These are phyloP conservation scores for Lobophora halterata DNA, from an alignment of 2,888 invertebrate genomes.

Conservation along the genomic window DNA sequence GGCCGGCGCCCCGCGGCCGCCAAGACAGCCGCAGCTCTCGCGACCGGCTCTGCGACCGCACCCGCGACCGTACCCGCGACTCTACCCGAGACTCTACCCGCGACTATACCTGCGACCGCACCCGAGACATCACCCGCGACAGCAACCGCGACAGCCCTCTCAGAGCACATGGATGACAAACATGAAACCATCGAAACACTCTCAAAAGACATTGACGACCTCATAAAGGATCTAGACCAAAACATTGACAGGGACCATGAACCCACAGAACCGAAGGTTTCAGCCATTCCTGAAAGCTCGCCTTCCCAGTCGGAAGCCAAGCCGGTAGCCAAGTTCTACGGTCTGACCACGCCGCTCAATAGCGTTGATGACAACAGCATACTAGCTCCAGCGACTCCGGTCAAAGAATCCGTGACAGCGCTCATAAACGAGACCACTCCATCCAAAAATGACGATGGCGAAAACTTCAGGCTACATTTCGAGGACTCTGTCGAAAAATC, in stretches of 20 bases:
- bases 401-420: slow-evolving; percentile 49
- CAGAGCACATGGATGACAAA: slow-evolving; percentile 57
- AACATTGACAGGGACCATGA: slow-evolving; percentile 64
- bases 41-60: slow-evolving; percentile 11
- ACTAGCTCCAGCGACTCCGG: slow-evolving; percentile 55
- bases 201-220: slow-evolving; percentile 72
- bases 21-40: slow-evolving; percentile 37
- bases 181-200: slow-evolving; percentile 68
- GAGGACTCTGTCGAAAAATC: slow-evolving; percentile 66
- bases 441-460: slow-evolving; percentile 68
- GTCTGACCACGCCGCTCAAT: slow-evolving; percentile 58
- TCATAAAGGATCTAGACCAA: slow-evolving; percentile 69
- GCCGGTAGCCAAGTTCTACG: slow-evolving; percentile 62
- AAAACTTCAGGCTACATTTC: slow-evolving; percentile 70
- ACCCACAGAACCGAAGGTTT: slow-evolving; percentile 34
- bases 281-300: slow-evolving; percentile 19
- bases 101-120: background rate
- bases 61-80: background rate
- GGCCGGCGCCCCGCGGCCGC: slow-evolving; percentile 41
- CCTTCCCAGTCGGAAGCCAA: slow-evolving; percentile 57
- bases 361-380: slow-evolving; percentile 58
- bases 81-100: background rate
- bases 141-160: slow-evolving; percentile 30
- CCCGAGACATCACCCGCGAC: background rate
- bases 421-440: slow-evolving; percentile 61